Evolutionary conservation across 35 echinoderm and acorn worm genomes (phyloP).

Genomic region (Amphiura filiformis): DNA sequence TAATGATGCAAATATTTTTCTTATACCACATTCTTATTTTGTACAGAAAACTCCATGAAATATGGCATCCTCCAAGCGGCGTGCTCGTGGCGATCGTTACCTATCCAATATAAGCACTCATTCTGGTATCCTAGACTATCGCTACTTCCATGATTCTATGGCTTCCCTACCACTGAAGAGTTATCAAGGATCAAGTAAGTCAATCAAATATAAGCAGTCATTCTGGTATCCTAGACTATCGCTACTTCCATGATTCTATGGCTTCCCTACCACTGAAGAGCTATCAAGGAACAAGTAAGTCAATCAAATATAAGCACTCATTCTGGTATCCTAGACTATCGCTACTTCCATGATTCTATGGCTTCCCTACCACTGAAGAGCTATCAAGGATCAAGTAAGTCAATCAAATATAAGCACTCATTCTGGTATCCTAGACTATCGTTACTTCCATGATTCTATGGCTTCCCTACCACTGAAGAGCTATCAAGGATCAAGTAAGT

Average conservation of each 20-base stretch:
- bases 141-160: slow-evolving; percentile 26
- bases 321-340: slow-evolving; percentile 38
- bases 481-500: no score
- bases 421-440: slow-evolving; percentile 38
- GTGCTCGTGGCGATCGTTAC: slow-evolving; percentile 52
- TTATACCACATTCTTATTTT: no score
- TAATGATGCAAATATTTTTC: no score
- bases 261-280: background rate
- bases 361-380: background rate
- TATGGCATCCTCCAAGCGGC: slow-evolving; percentile 37
- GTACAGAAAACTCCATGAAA: background rate
- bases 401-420: slow-evolving; percentile 37
- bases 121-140: slow-evolving; percentile 38
- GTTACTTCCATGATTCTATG: slow-evolving; percentile 26
- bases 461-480: background rate
- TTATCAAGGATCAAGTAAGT: no score
- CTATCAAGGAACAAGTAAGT: no score
- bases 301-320: slow-evolving; percentile 37
- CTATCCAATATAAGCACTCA: slow-evolving; percentile 38
- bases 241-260: slow-evolving; percentile 26
- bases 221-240: slow-evolving; percentile 38
- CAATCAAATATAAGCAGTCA: slow-evolving; percentile 36
- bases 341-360: slow-evolving; percentile 26
- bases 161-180: background rate
- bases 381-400: no score